Conservation (phyloP, 2,888 invertebrate species). For the Lasioglossum malachurum region DNA sequence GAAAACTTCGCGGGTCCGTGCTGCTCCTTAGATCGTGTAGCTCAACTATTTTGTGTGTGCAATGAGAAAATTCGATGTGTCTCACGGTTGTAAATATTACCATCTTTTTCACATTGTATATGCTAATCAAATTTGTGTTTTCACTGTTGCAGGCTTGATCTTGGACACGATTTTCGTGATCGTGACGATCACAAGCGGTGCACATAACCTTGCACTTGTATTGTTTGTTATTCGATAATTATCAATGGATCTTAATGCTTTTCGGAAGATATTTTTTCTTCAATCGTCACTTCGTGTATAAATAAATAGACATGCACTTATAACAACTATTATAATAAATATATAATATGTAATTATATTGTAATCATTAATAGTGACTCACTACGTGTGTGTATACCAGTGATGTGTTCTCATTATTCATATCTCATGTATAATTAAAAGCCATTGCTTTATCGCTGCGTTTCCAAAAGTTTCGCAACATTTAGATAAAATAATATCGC, state of each 20-base stretch:
- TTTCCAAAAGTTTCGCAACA: no score
- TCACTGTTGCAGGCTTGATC: not conserved
- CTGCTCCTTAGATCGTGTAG: no score
- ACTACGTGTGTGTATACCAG: constrained; percentile 39
- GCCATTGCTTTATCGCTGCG: not conserved
- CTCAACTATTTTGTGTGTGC: no score
- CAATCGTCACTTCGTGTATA: not conserved
- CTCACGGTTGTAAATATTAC: not conserved
- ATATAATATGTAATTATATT: no score
- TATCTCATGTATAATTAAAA: not conserved
- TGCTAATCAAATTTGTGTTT: not conserved
- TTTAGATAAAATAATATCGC: no score
- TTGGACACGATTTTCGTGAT: not conserved
- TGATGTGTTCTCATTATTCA: not conserved
- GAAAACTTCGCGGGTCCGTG: no score
- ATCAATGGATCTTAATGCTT: no score
- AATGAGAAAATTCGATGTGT: not conserved
- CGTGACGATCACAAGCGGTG: not conserved
- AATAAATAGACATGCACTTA: not conserved
- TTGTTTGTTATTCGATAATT: not conserved
- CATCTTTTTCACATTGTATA: not conserved
- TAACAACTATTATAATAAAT: not conserved
- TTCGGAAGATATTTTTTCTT: not conserved
- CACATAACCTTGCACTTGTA: constrained; percentile 39
- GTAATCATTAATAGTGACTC: not conserved